phyloP scores from a whole-genome alignment of 2,113 vertebrate species.

The Haemorhous mexicanus region DNA sequence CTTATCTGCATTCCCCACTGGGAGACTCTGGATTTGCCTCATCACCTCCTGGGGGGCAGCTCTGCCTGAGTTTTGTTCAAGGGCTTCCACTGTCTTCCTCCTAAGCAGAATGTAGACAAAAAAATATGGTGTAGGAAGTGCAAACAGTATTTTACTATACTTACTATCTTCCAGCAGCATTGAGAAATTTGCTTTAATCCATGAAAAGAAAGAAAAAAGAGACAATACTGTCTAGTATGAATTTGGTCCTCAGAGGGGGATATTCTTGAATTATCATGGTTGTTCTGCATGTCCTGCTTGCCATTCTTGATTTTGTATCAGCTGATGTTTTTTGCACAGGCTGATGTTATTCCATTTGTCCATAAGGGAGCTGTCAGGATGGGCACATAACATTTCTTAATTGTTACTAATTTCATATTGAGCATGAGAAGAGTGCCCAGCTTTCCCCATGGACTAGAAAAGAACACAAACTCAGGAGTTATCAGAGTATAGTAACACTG shows the following conservation, averaged over 20 bases:
- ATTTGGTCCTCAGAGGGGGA: not conserved
- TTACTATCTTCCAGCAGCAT: not conserved
- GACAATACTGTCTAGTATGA: not conserved
- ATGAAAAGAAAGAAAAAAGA: not conserved
- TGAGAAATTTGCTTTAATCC: not conserved
- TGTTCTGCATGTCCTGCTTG: not conserved
- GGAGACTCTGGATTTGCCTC: not conserved
- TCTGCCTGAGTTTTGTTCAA: not conserved
- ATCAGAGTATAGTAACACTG: not conserved
- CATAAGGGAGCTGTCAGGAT: not conserved
- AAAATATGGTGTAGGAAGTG: fast-evolving
- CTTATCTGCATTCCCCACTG: not conserved
- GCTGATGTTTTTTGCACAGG: not conserved
- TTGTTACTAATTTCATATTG: not conserved
- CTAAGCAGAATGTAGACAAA: not conserved
- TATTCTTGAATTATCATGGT: not conserved
- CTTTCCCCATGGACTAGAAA: not conserved
- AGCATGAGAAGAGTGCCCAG: not conserved
- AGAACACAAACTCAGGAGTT: not conserved
- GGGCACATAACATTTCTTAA: not conserved
- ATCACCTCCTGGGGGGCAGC: not conserved
- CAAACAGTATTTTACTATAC: not conserved
- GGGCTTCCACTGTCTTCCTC: not conserved
- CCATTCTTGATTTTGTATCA: not conserved
- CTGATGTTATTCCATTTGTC: not conserved